Evolutionary conservation across 2,797 vertebrate species (phyloP), one percentile per base, ranked within the genome.

Genomic region (Enteromius afrohamiltoni): DNA sequence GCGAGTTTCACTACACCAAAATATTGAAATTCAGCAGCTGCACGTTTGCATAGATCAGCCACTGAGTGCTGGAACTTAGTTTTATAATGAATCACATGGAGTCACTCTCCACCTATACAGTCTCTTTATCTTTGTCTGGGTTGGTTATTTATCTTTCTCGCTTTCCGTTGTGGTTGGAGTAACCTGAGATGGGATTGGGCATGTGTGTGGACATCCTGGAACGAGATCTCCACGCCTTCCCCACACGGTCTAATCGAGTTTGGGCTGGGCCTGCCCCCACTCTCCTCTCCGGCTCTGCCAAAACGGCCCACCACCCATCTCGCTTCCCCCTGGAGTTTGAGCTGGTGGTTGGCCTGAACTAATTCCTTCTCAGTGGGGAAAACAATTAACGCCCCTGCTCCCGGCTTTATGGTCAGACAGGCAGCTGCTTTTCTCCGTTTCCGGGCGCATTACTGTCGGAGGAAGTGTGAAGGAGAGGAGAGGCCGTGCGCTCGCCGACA

Each of bases 351-450:
- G 60, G 91, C 89, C 88, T 85, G 87, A 89, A 90, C 90, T 90
- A 89, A 92, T 91, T 93, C 93, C 89, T 88, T 87, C 90, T 90
- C 90, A 89, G 71, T 86, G 73, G 89, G 85, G 90, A 87, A 92
- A 92, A 93, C 93, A 93, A 94, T 95, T 94, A 95, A 90, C 91
- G 90, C 90, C 91, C 91, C 88, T 31, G 90, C 90, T 92, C 88
- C 68, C 85, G 88, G 89, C 91, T 95, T 94, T 94, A 95, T 93
- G 93, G 93, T 94, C 93, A 92, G 90, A 92, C 89, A 88, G 93
- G 91, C 94, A 95, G 93, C 93, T 95, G 94, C 90, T 95, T 94
- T 91, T 68, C 74, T 83, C 89, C 83, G 88, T 91, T 93, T 90
- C 89, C 89, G 88, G 89, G 89, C 90, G 90, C 90, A 93, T 94